A percentile compares a stretch with the other conserved stretches of the same genome.
Evolutionary conservation across 2,113 vertebrate species (phyloP).

Genomic region (Burhinus bistriatus): DNA sequence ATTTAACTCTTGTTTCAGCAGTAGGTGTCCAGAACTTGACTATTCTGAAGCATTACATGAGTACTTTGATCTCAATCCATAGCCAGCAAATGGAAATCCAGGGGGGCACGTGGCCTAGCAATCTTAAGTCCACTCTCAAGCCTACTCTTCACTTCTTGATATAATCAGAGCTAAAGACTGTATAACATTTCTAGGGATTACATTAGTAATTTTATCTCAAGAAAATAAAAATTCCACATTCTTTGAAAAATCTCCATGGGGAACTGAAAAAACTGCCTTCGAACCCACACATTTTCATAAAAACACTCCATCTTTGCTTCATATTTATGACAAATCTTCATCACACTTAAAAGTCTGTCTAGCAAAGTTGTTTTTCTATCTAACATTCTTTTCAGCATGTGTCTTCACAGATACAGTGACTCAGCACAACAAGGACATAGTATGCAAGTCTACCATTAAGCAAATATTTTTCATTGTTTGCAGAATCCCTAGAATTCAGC

Average conservation of each 20-base stretch:
- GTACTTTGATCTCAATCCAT: not conserved
- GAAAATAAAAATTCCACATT: not conserved
- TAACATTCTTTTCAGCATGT: not conserved
- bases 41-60: not conserved
- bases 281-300: not conserved
- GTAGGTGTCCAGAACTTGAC: not conserved
- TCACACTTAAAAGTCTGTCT: not conserved
- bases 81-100: not conserved
- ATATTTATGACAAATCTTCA: not conserved
- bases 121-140: not conserved
- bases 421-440: constrained; percentile 20
- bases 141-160: not conserved
- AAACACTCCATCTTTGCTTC: not conserved
- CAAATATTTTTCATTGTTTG: constrained; percentile 60
- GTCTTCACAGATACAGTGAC: constrained; percentile 16
- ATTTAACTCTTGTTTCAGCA: not conserved
- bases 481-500: constrained; percentile 51
- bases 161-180: not conserved
- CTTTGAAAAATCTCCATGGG: not conserved
- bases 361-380: not conserved
- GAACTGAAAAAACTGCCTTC: not conserved
- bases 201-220: not conserved
- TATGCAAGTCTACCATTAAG: constrained; percentile 23
- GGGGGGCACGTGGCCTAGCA: not conserved
- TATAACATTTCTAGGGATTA: not conserved